Conservation (phyloP, 2,113 vertebrate genomes). For the Salvelinus alpinus region DNA sequence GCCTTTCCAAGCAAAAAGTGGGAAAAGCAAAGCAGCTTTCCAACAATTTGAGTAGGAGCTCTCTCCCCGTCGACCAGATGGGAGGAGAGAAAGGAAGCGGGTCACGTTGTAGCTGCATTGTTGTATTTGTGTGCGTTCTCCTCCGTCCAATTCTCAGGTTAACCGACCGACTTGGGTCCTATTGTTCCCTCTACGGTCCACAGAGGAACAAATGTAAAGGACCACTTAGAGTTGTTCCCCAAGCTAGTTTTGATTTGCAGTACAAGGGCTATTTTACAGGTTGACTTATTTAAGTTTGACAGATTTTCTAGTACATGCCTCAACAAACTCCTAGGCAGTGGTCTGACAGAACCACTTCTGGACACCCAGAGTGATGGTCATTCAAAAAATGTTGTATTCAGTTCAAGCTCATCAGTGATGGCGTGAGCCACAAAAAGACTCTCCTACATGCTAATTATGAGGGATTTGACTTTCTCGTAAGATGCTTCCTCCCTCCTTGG, state of each 20-base stretch:
- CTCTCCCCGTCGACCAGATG: background rate
- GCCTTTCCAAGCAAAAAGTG: too few species aligned
- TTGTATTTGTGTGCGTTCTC: background rate
- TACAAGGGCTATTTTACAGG: background rate
- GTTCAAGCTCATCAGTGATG: background rate
- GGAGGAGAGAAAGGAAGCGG: background rate
- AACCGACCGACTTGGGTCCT: background rate
- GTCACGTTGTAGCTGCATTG: background rate
- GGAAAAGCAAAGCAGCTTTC: too few species aligned
- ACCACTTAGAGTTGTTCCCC: background rate
- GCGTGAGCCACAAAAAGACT: background rate
- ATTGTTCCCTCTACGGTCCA: background rate
- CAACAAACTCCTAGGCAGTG: too few species aligned
- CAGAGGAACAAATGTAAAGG: background rate
- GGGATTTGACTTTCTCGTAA: constrained; percentile 7
- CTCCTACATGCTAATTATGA: background rate
- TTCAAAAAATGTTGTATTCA: background rate
- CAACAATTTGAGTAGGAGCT: background rate
- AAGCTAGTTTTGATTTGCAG: background rate
- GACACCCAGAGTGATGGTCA: too few species aligned
- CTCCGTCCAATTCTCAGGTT: background rate
- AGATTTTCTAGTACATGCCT: too few species aligned
- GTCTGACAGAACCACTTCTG: too few species aligned
- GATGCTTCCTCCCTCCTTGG: constrained; percentile 2
- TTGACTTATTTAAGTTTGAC: too few species aligned